phyloP scores from a whole-genome alignment of 2,113 vertebrate genomes.

The Lontra canadensis region DNA sequence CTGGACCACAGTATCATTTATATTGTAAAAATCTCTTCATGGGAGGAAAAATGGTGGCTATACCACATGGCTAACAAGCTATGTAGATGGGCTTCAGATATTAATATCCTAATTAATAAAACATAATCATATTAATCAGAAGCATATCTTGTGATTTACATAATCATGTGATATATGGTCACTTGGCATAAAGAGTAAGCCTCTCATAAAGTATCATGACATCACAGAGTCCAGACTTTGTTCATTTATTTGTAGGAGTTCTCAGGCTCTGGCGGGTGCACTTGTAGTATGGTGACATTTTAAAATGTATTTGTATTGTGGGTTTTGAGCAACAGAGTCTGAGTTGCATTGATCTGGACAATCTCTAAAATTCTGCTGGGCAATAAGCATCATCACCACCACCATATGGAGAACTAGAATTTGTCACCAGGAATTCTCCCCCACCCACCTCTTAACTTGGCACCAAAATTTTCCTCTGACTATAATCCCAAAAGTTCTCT shows the following conservation, averaged over 20 bases:
- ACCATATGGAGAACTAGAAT: too few species aligned
- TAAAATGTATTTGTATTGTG: background rate
- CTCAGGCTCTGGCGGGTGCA: background rate
- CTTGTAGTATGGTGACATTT: background rate
- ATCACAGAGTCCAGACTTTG: background rate
- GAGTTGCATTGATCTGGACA: rapidly evolving
- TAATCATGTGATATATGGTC: background rate
- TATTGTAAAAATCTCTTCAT: background rate
- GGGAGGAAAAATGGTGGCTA: background rate
- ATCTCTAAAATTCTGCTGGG: background rate
- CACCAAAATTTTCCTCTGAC: too few species aligned
- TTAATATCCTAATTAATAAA: conserved; percentile 25
- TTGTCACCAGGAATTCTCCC: background rate
- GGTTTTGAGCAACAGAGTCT: background rate
- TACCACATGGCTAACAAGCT: conserved; percentile 3
- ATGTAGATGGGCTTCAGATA: background rate
- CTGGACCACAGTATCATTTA: background rate
- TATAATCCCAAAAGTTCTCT: background rate
- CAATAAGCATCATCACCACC: background rate
- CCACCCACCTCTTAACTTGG: background rate
- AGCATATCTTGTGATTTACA: background rate
- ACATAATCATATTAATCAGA: background rate
- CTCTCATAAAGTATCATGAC: background rate
- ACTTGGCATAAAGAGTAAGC: background rate
- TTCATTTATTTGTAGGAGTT: rapidly evolving